A percentile compares a stretch with the other conserved stretches of the same genome.
phyloP scores from a whole-genome alignment of 2,113 vertebrate species.

The Anser brachyrhynchus region DNA sequence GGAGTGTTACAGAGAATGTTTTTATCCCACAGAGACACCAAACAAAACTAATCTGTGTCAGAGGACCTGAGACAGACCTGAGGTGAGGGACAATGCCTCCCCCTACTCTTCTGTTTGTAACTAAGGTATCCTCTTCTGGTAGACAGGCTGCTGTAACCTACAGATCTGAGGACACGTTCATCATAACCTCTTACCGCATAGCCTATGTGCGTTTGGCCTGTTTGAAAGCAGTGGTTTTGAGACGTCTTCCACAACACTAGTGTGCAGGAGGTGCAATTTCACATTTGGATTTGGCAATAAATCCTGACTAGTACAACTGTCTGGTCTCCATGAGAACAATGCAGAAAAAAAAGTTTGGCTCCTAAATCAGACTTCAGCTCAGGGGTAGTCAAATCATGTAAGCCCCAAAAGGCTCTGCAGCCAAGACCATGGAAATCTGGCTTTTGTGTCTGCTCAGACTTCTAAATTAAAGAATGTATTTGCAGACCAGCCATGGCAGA shows the following conservation, averaged over 20 bases:
- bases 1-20: not conserved
- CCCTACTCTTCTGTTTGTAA: not conserved
- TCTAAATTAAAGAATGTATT: not conserved
- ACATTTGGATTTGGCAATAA: not conserved
- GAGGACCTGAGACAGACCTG: not conserved
- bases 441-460: not conserved
- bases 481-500: not conserved
- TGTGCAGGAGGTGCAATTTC: not conserved
- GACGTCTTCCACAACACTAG: not conserved
- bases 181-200: not conserved
- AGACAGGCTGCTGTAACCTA: not conserved
- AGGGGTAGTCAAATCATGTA: conserved; percentile 48
- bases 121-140: not conserved
- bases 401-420: conserved; percentile 21
- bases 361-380: conserved; percentile 46
- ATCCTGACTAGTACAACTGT: not conserved
- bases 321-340: conserved; percentile 32
- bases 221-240: not conserved
- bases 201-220: not conserved
- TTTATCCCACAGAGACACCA: not conserved
- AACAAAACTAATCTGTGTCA: not conserved
- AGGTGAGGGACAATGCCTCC: not conserved
- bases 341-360: conserved; percentile 26
- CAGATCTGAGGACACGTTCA: rapidly evolving
- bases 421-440: conserved; percentile 39